These are phyloP conservation scores for Apis dorsata DNA, from an alignment of 1,140 invertebrate genomes.

Conservation along the genomic window DNA sequence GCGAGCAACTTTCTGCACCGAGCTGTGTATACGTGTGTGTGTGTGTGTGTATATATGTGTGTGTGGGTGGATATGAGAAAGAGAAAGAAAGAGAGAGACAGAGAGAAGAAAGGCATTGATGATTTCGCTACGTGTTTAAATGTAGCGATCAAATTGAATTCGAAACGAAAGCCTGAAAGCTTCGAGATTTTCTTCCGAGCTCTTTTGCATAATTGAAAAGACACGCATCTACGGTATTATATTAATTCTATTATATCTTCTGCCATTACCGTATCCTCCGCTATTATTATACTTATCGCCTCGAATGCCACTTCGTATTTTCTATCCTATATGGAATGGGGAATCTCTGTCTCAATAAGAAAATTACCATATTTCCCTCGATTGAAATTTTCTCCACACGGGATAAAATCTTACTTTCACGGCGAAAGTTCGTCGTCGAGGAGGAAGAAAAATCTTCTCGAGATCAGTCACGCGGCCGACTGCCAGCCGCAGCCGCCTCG, in stretches of 20 bases:
- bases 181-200: background rate
- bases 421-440: background rate
- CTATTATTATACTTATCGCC: background rate
- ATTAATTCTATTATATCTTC: too few relatives aligned
- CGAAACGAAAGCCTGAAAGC: background rate
- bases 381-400: background rate
- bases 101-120: conserved; percentile 25
- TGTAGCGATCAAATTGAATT: conserved; percentile 35
- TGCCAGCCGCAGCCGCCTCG: conserved; percentile 58
- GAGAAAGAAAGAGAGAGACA: background rate
- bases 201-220: too few relatives aligned
- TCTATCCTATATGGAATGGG: background rate
- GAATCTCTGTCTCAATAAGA: background rate
- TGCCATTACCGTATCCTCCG: too few relatives aligned
- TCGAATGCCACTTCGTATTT: background rate
- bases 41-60: background rate
- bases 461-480: conserved; percentile 65
- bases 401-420: background rate
- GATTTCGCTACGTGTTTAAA: conserved; percentile 37
- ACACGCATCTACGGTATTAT: too few relatives aligned
- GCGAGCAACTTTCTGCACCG: conserved; percentile 64
- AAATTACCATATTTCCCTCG: background rate
- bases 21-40: background rate
- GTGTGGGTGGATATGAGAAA: background rate
- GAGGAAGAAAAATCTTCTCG: conserved; percentile 56